Conservation (phyloP, 2,113 vertebrate genomes). For the Ceyx cyanopectus region DNA sequence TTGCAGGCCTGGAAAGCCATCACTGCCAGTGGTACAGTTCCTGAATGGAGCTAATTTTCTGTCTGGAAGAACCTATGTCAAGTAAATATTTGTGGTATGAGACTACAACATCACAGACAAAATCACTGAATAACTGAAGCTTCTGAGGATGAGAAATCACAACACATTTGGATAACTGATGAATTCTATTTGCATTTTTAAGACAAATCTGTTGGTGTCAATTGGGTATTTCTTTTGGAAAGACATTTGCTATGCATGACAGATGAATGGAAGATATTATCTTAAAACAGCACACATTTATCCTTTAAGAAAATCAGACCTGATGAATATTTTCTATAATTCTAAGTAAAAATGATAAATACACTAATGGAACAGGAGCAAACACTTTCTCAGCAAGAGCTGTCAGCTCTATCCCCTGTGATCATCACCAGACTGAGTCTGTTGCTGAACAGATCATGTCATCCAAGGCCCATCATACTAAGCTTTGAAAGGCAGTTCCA, state of each 20-base stretch:
- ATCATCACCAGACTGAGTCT: constrained; percentile 10
- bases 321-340: neutral
- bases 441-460: neutral
- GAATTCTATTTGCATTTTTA: neutral
- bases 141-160: neutral
- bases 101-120: neutral
- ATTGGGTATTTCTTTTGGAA: neutral
- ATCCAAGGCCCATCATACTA: neutral
- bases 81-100: neutral
- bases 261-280: neutral
- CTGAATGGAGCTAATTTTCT: neutral
- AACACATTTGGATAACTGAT: neutral
- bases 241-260: no score
- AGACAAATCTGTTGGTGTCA: neutral
- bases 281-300: neutral
- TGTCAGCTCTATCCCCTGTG: neutral
- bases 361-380: neutral
- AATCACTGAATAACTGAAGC: neutral
- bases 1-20: neutral
- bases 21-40: neutral
- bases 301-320: neutral
- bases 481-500: neutral
- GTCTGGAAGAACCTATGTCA: neutral
- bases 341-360: constrained; percentile 15
- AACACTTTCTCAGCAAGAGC: neutral